Percentiles rank a stretch among this genome's conserved stretches.
Evolutionary conservation across 2,888 invertebrate genomes (phyloP).

Genomic region (Halictus quadricinctus): DNA sequence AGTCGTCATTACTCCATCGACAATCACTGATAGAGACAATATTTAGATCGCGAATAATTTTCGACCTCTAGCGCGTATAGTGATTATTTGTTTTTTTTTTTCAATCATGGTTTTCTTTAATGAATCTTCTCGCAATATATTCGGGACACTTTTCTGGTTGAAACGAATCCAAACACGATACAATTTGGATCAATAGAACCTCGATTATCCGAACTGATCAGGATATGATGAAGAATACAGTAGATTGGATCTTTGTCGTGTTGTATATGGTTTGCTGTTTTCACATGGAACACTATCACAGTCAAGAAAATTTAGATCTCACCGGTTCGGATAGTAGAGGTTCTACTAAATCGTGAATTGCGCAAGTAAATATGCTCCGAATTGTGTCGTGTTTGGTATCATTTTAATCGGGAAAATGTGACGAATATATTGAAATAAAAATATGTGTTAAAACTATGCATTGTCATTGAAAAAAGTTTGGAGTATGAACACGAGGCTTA

Average conservation of each 20-base stretch:
- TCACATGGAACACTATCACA: too few species aligned
- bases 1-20: neutral
- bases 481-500: neutral
- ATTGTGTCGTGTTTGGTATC: neutral
- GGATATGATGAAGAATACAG: too few species aligned
- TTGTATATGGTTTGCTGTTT: too few species aligned
- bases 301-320: neutral
- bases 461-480: neutral
- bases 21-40: neutral
- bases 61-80: too few species aligned
- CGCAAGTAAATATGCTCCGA: neutral
- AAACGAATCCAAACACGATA: too few species aligned
- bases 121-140: too few species aligned
- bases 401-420: neutral
- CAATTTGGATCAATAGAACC: neutral
- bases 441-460: neutral
- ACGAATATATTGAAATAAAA: neutral
- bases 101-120: too few species aligned
- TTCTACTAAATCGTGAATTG: neutral
- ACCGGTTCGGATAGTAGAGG: neutral
- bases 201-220: neutral
- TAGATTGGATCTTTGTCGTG: too few species aligned
- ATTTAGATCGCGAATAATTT: too few species aligned
- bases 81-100: too few species aligned
- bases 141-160: too few species aligned